Conservation (phyloP, 2,888 invertebrate genomes). For the Trissoscelio sp. region DNA sequence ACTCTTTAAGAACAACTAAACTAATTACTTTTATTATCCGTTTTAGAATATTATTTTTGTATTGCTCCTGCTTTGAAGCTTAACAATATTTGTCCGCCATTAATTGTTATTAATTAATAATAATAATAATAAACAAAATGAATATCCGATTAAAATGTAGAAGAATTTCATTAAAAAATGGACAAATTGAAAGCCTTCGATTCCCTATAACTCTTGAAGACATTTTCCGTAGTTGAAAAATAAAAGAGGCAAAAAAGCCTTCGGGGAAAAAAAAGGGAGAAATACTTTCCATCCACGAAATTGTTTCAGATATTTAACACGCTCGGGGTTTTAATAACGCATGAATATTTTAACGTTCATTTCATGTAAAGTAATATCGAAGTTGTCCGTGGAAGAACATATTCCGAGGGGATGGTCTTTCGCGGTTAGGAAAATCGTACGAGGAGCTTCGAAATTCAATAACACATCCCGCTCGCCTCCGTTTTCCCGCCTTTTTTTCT, state of each 20-base stretch:
- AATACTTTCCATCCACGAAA: conserved; percentile 44
- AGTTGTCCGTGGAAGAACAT: conserved; percentile 65
- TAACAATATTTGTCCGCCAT: background rate
- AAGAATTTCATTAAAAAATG: background rate
- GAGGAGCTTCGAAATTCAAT: conserved; percentile 69
- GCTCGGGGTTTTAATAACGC: conserved; percentile 61
- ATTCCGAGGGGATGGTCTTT: conserved; percentile 64
- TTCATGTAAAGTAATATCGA: conserved; percentile 68
- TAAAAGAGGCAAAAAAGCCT: background rate
- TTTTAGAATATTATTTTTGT: conserved; percentile 27
- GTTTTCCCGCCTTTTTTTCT: conserved; percentile 1
- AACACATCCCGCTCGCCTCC: conserved; percentile 52
- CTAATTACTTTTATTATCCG: conserved; percentile 35
- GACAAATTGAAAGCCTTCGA: conserved; percentile 1
- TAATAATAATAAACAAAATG: too few species aligned
- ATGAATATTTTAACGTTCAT: conserved; percentile 65
- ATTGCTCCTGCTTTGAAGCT: background rate
- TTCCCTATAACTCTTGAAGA: conserved; percentile 14
- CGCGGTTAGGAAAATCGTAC: conserved; percentile 66
- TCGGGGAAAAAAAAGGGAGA: background rate
- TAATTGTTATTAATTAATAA: conserved; percentile 1
- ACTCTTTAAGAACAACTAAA: conserved; percentile 41
- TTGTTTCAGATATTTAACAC: conserved; percentile 59
- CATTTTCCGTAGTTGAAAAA: conserved; percentile 17
- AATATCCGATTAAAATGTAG: too few species aligned